Evolutionary conservation across 2,797 vertebrate species (phyloP), one percentile per base, ranked within the genome.

Genomic region (Tapera naevia): DNA sequence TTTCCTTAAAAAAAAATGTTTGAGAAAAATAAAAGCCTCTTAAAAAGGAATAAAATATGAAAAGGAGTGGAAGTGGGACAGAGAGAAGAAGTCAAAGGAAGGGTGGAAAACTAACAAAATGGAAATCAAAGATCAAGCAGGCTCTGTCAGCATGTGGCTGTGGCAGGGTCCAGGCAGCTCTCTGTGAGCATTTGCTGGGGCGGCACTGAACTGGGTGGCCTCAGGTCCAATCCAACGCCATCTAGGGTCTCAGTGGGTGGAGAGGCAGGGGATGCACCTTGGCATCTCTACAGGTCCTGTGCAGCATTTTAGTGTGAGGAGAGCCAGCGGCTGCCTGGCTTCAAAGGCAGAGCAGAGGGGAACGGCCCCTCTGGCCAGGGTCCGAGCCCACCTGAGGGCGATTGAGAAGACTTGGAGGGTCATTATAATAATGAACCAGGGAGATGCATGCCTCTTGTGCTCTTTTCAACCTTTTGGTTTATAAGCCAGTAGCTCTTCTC

Each of bases 11-110:
- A 90, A n/a, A 78, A 94, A 83, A 45, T 0, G 17, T 69, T 61
- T 0, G 1, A 69, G 86, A 41, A 78, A 93, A 96, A 86, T 39
- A 91, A 65, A 93, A 87, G 64, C 45, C 33, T 41, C 75, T 90
- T 76, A 65, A 94, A 88, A 96, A 60, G 86, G 92, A 95, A 94
- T 91, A 67, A 90, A 80, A 95, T 74, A 90, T 69, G 91, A 80
- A 65, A 85, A 91, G 85, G 45, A 33, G 73, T 66, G 86, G 86
- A 93, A 96, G 75, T 91, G 87, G 91, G 94, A 70, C 80, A 67
- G 67, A 30, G 58, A 65, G 65, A 37, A 61, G 30, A 3, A 5
- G 30, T 48, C 43, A 56, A 33, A 76, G 24, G 50, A 56, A 75
- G 8, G 7, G 18, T 46, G 21, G 17, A 19, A 61, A 89, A 37